These are phyloP conservation scores for Bagarius yarrelli DNA, from an alignment of 2,113 vertebrate species.

Conservation along the genomic window DNA sequence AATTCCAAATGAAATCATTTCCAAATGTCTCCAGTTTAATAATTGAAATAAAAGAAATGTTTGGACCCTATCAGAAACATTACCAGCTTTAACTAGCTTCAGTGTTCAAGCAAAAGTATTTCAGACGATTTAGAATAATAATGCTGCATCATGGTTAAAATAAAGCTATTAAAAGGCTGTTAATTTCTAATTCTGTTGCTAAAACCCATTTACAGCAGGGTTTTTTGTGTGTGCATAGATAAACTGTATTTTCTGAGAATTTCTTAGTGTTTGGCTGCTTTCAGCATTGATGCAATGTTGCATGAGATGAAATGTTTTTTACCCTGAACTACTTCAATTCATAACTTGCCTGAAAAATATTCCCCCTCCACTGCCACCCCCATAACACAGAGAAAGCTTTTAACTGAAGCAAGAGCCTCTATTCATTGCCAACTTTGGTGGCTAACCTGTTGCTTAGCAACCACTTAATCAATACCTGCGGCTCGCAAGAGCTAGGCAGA, in stretches of 20 bases:
- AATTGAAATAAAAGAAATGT: neutral
- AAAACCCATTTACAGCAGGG: neutral
- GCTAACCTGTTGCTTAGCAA: conserved; percentile 78
- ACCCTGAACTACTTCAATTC: conserved; percentile 43
- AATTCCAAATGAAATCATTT: neutral
- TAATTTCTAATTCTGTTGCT: neutral
- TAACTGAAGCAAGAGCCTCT: conserved; percentile 62
- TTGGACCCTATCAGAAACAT: neutral
- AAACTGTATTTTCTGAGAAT: conserved; percentile 5
- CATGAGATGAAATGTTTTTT: conserved; percentile 37
- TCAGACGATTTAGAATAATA: neutral
- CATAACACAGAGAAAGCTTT: conserved; percentile 52
- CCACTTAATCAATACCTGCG: conserved; percentile 78
- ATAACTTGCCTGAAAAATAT: conserved; percentile 51
- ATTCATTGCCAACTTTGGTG: conserved; percentile 67
- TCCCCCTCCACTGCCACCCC: conserved; percentile 36
- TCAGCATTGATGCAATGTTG: conserved; percentile 15
- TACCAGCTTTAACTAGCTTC: neutral
- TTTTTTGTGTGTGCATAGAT: neutral
- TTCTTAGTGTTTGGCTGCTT: conserved; percentile 16
- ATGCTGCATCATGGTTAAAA: neutral
- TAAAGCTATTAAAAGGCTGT: no score
- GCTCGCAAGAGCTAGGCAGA: conserved; percentile 66
- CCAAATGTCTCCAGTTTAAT: neutral
- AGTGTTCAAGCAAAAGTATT: neutral